phyloP scores from a whole-genome alignment of 2,888 invertebrate species.

The Aleiodes leptofemur region DNA sequence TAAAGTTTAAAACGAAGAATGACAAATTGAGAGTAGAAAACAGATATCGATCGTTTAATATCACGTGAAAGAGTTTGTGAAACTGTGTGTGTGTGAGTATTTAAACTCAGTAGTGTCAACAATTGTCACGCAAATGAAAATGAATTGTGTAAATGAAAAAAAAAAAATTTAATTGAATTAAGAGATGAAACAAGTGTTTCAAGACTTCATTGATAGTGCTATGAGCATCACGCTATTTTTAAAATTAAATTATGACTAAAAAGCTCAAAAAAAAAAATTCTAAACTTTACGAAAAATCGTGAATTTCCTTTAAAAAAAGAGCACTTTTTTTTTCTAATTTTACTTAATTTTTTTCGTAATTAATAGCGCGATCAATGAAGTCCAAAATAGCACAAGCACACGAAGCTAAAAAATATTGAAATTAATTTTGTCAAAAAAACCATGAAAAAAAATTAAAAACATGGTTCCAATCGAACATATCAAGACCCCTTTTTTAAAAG shows the following conservation, averaged over 20 bases:
- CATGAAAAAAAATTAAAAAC: conserved; percentile 40
- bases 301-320: too few relatives aligned
- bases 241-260: too few relatives aligned
- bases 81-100: background rate
- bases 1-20: background rate
- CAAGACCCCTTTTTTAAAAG: conserved; percentile 60
- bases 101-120: conserved; percentile 3
- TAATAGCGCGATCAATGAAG: too few relatives aligned
- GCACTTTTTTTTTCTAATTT: too few relatives aligned
- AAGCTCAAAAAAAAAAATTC: too few relatives aligned
- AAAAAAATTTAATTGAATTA: conserved; percentile 9
- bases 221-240: too few relatives aligned
- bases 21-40: background rate
- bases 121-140: conserved; percentile 27
- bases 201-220: too few relatives aligned
- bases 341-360: too few relatives aligned
- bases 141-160: conserved; percentile 28
- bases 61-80: conserved; percentile 9
- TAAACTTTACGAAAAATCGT: too few relatives aligned
- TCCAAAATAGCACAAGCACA: too few relatives aligned
- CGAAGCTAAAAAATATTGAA: too few relatives aligned
- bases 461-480: conserved; percentile 69
- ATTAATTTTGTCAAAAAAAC: too few relatives aligned
- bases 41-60: background rate
- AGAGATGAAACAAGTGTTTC: background rate